Evolutionary conservation across 1,140 invertebrate species (phyloP), one percentile per base, ranked within the genome.

Genomic region (Magallana angulata): DNA sequence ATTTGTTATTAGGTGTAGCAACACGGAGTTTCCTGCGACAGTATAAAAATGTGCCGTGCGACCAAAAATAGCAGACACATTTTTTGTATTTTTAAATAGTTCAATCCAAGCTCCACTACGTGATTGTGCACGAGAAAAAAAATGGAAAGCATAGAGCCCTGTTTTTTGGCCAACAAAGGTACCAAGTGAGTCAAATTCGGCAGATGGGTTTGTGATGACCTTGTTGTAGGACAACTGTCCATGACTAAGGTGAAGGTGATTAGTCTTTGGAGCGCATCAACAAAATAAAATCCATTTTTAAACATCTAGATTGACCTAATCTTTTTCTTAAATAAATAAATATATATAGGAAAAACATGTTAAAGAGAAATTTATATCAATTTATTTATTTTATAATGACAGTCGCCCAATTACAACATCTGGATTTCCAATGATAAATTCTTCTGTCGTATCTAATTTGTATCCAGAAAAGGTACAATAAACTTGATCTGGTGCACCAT

Each of bases 381-480:
- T 48, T 5, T 48, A 48, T 48, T 48, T 2, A 4, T 48, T 48
- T 48, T 2, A 48, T 2, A 48, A 48, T 48, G 36, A 48, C 36
- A 5, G 36, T 48, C 36, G 5, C 5, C 36, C 36, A 48, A 48
- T 0, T 48, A 48, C 36, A 48, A 48, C 2, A 1, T 9, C 68
- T 11, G 68, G 68, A 14, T 76, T 76, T 7, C 68, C 68, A 48
- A 12, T 76, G 8, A 9, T 7, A 5, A 76, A 30, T 11, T 76
- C 18, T 36, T 76, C 68, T 36, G 24, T 11, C 12, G 30, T 36
- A 12, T 30, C 12, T 3, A 76, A 68, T 76, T 76, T 76, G 24
- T 90, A 88, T 8, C 89, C 89, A 12, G 89, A 89, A 84, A 90
- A 90, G 16, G 89, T 89, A 60, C 87, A 89, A 24, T 90, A 90